Evolutionary conservation across 2,888 invertebrate genomes (phyloP), one percentile per base, ranked within the genome.

Genomic region (Scelioninae gen. 1): DNA sequence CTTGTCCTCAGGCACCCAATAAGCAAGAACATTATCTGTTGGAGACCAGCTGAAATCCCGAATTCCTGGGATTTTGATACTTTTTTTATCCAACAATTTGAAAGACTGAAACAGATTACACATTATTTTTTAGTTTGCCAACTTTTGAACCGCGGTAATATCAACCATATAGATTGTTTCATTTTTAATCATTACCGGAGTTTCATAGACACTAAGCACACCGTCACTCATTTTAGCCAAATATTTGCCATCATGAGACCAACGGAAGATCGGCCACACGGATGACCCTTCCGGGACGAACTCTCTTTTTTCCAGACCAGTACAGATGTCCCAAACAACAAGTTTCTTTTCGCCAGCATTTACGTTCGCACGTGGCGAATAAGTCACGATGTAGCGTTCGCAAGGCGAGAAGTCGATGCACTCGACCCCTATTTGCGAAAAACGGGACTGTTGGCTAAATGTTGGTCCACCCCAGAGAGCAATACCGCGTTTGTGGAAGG

Each of bases 1-100:
- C 90, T 98, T 98, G 90, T 98, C 96, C 93, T 99, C 99, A 0
- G 98, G 98, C 4, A 99, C 98, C 98, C 99, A 99, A 92, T 98
- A 99, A 0, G 99, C 99, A 56, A 99, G 95, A 40, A 97, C 94
- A 91, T 98, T 99, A 91, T 99, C 98, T 0, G 98, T 97, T 0
- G 99, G 99, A 0, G 99, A 99, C 99, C 99, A 99, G 87, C 96
- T 96, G 93, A 99, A 99, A 90, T 98, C 98, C 85, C 97, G 95
- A 88, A 98, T 97, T 47, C 97, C 97, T 6, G 95, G 94, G 51
- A 97, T 96, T 92, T 98, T 98, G 76, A 99, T 96, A 84, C 98
- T 97, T 91, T 98, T 98, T 92, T 98, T 97, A 82, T 99, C 98
- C 6, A 98, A 93, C 71, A 99, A 93, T 81, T 96, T 97, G 92